phyloP scores from a whole-genome alignment of 2,888 invertebrate species.

The Dolichopus griseipennis region DNA sequence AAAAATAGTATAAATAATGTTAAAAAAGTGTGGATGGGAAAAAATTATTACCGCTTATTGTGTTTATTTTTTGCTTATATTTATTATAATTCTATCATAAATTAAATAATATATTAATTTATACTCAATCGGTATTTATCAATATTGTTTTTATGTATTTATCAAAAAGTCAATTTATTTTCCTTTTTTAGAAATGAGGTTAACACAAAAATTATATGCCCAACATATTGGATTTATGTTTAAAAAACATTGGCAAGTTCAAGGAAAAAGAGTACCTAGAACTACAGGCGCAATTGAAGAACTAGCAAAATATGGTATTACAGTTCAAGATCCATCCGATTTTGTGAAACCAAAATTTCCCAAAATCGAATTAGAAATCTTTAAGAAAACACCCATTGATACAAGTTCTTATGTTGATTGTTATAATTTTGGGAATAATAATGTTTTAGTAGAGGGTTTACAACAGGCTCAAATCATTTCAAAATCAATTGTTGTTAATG shows the following conservation, averaged over 20 bases:
- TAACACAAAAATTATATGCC: slow-evolving; percentile 52
- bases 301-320: slow-evolving; percentile 51
- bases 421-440: slow-evolving; percentile 51
- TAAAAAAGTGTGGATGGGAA: background rate
- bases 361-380: slow-evolving; percentile 19
- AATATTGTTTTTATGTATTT: too few relatives aligned
- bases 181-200: slow-evolving; percentile 45
- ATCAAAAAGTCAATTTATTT: background rate
- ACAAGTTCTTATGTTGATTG: slow-evolving; percentile 40
- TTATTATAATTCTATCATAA: background rate
- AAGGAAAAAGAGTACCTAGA: slow-evolving; percentile 52
- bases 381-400: slow-evolving; percentile 18
- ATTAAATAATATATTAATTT: background rate
- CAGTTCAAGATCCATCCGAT: slow-evolving; percentile 54
- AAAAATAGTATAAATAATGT: background rate
- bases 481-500: slow-evolving; percentile 59
- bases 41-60: background rate
- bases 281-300: slow-evolving; percentile 50
- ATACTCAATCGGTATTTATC: background rate
- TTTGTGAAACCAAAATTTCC: slow-evolving; percentile 45
- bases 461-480: slow-evolving; percentile 73
- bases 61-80: background rate
- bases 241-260: slow-evolving; percentile 61
- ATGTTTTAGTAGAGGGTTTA: slow-evolving; percentile 62
- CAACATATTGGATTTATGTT: slow-evolving; percentile 68